Base-by-base conservation (phyloP, 2,113 vertebrate genomes). In the Cyprinus carpio region DNA sequence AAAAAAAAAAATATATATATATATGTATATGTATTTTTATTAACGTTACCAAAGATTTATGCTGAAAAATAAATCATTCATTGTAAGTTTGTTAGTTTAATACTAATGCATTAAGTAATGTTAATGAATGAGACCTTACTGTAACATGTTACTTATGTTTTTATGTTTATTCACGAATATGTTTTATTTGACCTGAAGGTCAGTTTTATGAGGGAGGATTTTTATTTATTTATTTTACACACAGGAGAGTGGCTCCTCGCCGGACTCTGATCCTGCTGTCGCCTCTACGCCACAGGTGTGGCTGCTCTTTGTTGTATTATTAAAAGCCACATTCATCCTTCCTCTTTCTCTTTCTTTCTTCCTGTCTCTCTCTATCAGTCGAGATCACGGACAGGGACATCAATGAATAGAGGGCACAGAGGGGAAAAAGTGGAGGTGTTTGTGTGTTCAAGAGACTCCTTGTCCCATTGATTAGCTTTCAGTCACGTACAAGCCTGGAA, bases 381-480 rank as follows among this genome's bases (percentile, higher is more conserved):
- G 16, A 51, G 62, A 81, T 81, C 79, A 81, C 79, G 69, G 62
- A 49, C 25, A 23, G 62, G 16, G 43, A 81, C 79, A 81, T 81
- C 79, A 81, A 81, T 81, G 62, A 81, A 69, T 11, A 69, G 79
- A 34, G 62, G 79, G 64, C 62, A 81, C 27, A 69, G 64, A 67
- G 43, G 27, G 79, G 60, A 6, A 34, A n/a, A 81, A 69, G 29
- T 43, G 84, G 84, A 60, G 34, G 64, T 76, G 29, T 64, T 40
- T 93, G 92, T 90, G 89, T 77, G 62, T n/a, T 40, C 29, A 62
- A 79, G 40, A 82, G 56, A 43, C 49, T 82, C 43, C 6, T 25
- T 81, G 75, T 51, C 40, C 20, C 27, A 69, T 81, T 69, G 62
- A 69, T 81, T 69, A 69, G 43, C 79, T 81, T 81, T 81, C 79